phyloP scores from a whole-genome alignment of 2,797 vertebrate genomes.

The Erithacus rubecula region DNA sequence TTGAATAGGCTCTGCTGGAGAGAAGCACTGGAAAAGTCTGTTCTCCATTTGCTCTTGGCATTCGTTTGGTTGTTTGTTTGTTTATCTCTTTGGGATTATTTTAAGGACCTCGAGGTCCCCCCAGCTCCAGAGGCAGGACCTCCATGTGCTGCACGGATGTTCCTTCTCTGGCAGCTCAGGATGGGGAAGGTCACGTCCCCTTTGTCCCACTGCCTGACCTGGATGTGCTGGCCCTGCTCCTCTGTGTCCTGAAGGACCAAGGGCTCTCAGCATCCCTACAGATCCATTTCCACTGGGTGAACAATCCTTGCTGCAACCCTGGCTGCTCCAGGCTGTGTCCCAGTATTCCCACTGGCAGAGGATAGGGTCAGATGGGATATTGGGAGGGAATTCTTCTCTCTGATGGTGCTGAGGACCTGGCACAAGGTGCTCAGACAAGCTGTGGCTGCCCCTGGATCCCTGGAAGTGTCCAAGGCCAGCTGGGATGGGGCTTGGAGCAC shows the following conservation, averaged over 20 bases:
- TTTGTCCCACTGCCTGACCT: not conserved
- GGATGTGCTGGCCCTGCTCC: not conserved
- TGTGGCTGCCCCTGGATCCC: not conserved
- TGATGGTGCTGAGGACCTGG: fast-evolving
- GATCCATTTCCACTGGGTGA: not conserved
- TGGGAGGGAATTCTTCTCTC: not conserved
- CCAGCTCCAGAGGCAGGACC: not conserved
- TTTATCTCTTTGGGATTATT: slow-evolving; percentile 60
- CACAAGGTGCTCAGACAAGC: too few relatives aligned
- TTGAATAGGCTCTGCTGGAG: slow-evolving; percentile 50
- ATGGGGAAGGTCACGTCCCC: not conserved
- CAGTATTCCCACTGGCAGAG: not conserved
- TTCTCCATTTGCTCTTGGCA: slow-evolving; percentile 54
- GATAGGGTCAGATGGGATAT: fast-evolving
- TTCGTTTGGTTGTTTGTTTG: slow-evolving; percentile 35
- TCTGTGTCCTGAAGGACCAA: not conserved
- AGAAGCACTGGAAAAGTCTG: slow-evolving; percentile 46
- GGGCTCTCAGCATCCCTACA: not conserved
- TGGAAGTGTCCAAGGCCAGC: not conserved
- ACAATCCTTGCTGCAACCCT: not conserved
- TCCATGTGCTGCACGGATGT: not conserved
- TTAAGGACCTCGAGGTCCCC: slow-evolving; percentile 47
- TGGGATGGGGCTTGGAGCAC: fast-evolving
- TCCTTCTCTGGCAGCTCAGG: not conserved
- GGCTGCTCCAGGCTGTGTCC: not conserved